Evolutionary conservation across 92 coral and sea anemone genomes (phyloP).

Genomic region (Phymanthus crucifer): DNA sequence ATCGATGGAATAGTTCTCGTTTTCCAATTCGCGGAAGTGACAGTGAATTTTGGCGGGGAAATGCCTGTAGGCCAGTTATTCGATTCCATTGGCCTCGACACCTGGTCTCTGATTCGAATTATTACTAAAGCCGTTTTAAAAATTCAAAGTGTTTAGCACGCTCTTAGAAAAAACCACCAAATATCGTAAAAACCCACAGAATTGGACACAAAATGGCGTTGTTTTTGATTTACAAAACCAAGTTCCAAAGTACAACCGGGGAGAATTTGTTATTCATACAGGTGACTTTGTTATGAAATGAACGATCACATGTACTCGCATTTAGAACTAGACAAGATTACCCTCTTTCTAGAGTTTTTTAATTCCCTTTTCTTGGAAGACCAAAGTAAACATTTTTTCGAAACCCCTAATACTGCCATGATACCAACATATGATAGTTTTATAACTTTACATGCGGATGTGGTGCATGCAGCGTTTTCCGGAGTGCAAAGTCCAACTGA

Average conservation of each 20-base stretch:
- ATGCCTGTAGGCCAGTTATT: background rate
- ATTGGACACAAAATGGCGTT: background rate
- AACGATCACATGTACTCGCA: background rate
- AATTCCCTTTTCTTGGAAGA: background rate
- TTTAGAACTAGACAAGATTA: background rate
- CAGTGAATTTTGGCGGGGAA: constrained; percentile 1
- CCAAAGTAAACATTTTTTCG: background rate
- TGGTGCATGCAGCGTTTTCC: background rate
- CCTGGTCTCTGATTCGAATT: background rate
- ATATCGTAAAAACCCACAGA: background rate
- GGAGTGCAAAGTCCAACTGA: constrained; percentile 4
- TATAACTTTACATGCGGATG: background rate
- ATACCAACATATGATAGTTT: background rate
- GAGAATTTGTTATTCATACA: background rate
- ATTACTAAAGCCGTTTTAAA: background rate
- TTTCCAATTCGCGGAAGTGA: background rate
- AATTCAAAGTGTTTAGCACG: background rate
- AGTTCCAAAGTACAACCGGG: constrained; percentile 24
- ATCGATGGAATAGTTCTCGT: background rate
- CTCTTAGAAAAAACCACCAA: constrained; percentile 1
- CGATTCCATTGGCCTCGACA: background rate
- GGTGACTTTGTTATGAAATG: background rate
- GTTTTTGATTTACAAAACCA: constrained; percentile 20
- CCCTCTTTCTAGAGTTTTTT: background rate
- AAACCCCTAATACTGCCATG: background rate